Evolutionary conservation across 2,113 vertebrate species (phyloP).

Genomic region (Tychaedon coryphoeus): DNA sequence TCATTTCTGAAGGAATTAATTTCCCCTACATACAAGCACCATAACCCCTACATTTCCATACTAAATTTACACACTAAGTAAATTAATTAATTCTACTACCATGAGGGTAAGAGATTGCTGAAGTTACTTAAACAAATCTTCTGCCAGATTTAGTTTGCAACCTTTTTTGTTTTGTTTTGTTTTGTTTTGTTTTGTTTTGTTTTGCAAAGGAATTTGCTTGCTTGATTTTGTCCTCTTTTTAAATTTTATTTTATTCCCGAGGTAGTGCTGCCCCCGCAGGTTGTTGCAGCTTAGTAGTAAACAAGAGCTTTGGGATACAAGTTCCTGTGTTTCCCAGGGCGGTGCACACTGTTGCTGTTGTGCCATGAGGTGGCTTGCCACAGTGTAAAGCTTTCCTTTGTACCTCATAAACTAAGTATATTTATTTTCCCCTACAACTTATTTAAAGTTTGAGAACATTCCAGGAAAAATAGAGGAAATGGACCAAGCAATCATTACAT

Average conservation of each 20-base stretch:
- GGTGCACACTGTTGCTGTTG: not conserved
- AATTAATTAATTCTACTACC: not conserved
- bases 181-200: no score
- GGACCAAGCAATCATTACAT: not conserved
- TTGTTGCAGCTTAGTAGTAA: not conserved
- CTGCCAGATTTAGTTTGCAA: not conserved
- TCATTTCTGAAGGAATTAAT: not conserved
- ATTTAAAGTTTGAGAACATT: not conserved
- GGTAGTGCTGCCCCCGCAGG: not conserved
- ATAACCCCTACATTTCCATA: not conserved
- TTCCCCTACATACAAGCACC: rapidly evolving
- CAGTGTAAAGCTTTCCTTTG: not conserved
- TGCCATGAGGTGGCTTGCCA: not conserved
- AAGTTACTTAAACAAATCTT: not conserved
- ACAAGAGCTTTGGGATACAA: not conserved
- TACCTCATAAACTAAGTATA: not conserved
- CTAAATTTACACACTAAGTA: not conserved
- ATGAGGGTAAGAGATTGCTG: not conserved
- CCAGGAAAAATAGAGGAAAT: not conserved
- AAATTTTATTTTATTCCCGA: not conserved
- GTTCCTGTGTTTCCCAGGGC: not conserved
- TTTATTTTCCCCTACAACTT: not conserved
- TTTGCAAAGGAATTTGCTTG: not conserved
- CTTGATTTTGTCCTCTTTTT: not conserved
- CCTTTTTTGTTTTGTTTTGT: no score